These are phyloP conservation scores for Aegotheles bennettii DNA, from an alignment of 2,113 vertebrate species.

Conservation along the genomic window DNA sequence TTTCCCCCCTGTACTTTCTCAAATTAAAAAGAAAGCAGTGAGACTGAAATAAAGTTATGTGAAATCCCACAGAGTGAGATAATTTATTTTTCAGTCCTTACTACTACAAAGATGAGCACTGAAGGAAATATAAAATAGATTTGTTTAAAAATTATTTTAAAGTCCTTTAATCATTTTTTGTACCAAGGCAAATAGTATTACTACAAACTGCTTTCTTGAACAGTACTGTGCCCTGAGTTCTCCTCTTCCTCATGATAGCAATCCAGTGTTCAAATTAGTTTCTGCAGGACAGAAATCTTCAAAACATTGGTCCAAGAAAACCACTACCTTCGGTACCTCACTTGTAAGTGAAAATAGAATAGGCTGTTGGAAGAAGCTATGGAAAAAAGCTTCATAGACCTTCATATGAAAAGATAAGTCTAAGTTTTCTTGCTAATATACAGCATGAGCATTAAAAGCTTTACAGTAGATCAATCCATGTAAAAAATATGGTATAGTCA, in stretches of 20 bases:
- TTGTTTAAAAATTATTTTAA: background rate
- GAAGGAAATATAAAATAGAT: background rate
- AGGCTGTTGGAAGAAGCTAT: background rate
- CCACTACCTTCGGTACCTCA: background rate
- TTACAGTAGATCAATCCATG: background rate
- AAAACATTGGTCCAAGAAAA: background rate
- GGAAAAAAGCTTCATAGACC: background rate
- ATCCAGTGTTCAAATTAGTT: background rate
- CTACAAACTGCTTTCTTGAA: background rate
- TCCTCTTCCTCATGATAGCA: background rate
- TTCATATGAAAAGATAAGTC: background rate
- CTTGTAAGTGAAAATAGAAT: background rate
- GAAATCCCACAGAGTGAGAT: background rate
- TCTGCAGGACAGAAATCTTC: background rate
- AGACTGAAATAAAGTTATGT: background rate
- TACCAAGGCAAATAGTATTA: background rate
- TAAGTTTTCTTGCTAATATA: background rate
- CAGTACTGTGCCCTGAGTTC: background rate
- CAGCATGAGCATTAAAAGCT: background rate
- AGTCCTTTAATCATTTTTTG: background rate
- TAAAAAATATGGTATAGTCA: background rate
- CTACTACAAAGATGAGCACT: background rate
- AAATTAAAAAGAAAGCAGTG: background rate
- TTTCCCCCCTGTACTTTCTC: background rate
- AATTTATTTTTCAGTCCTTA: background rate